A percentile compares a stretch with the other conserved stretches of the same genome.
Conservation (phyloP, 2,797 vertebrate species). For the Alcedo quadribrachys region DNA sequence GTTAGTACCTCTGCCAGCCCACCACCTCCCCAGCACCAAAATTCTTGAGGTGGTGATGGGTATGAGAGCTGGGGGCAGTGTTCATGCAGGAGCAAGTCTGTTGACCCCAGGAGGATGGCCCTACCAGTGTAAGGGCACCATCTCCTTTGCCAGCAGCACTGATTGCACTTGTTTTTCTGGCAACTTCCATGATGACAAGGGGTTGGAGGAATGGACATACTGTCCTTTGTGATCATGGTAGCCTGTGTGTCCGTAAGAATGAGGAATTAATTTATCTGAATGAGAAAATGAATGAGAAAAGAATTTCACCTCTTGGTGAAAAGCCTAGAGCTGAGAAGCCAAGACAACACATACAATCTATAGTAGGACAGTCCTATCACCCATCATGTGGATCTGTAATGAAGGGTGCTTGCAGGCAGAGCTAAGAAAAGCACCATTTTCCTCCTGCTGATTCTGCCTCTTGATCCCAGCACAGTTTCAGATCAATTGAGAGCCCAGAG, state of each 20-base stretch:
- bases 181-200: neutral
- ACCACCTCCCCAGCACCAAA: accelerated
- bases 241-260: neutral
- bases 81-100: neutral
- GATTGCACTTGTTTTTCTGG: neutral
- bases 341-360: neutral
- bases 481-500: neutral
- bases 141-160: neutral
- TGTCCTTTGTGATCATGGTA: neutral
- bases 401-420: neutral
- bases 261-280: neutral
- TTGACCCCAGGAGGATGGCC: neutral
- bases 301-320: neutral
- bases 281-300: too few species aligned
- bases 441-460: neutral
- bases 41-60: neutral
- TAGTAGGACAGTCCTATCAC: neutral
- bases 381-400: neutral
- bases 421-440: neutral
- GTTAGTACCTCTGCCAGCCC: neutral
- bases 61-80: neutral
- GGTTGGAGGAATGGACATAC: neutral
- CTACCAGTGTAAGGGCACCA: neutral
- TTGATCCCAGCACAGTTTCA: neutral
- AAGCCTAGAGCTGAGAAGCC: neutral